A percentile compares a stretch with the other conserved stretches of the same genome.
phyloP scores from a whole-genome alignment of 2,797 vertebrate species.

The Geotrypetes seraphini region DNA sequence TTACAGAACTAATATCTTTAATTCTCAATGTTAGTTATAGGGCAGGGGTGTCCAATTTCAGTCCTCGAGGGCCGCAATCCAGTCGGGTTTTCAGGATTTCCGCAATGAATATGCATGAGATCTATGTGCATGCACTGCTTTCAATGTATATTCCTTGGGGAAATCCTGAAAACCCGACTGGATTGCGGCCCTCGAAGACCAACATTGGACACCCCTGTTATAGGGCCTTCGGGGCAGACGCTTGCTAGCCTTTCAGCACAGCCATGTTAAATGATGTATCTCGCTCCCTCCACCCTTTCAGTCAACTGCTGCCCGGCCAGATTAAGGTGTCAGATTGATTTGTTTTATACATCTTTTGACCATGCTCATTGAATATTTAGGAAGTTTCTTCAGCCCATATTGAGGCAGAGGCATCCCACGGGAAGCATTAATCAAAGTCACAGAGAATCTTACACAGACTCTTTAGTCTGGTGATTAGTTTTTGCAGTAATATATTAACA shows the following conservation, averaged over 20 bases:
- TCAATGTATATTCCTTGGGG: no score
- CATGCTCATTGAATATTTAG: constrained; percentile 79
- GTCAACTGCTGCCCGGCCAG: constrained; percentile 81
- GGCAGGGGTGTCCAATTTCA: no score
- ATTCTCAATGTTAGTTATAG: no score
- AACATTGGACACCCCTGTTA: no score
- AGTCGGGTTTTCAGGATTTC: no score
- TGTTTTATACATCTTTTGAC: constrained; percentile 85
- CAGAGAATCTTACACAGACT: constrained; percentile 58
- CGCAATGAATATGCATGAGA: no score
- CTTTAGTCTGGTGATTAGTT: constrained; percentile 71
- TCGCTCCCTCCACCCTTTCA: constrained; percentile 67
- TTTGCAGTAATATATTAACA: constrained; percentile 72
- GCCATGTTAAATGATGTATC: constrained; percentile 81
- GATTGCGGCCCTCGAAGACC: no score
- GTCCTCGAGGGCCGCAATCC: no score
- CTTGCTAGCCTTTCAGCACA: constrained; percentile 78
- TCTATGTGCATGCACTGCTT: no score
- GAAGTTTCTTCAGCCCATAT: constrained; percentile 78
- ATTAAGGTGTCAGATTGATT: constrained; percentile 90
- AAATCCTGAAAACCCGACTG: no score
- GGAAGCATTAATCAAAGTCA: constrained; percentile 81
- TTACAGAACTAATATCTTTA: constrained; percentile 56
- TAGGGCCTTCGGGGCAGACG: constrained; percentile 72
- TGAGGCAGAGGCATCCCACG: constrained; percentile 73